Percentiles rank a stretch among this genome's conserved stretches.
These are phyloP conservation scores for Macrotus californicus DNA, from an alignment of 2,113 vertebrate species.

Conservation along the genomic window DNA sequence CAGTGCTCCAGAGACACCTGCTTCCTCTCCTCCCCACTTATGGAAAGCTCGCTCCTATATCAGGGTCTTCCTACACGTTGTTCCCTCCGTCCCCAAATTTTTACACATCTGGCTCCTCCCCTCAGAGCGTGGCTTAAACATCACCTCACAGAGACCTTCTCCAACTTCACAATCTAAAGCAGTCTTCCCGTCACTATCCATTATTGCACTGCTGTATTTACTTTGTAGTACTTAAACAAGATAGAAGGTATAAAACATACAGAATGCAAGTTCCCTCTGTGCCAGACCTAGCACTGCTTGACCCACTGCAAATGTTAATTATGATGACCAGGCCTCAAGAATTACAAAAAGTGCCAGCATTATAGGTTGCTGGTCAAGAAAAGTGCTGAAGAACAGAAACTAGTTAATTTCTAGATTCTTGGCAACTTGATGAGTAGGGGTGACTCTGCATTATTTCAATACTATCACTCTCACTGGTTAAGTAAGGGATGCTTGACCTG, in stretches of 20 bases:
- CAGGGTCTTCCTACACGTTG: not conserved
- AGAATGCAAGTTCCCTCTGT: not conserved
- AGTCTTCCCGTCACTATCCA: not conserved
- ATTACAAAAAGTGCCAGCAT: not conserved
- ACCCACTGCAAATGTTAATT: not conserved
- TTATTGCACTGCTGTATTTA: not conserved
- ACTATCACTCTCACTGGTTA: not conserved
- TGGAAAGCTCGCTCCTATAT: not conserved
- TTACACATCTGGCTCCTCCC: not conserved
- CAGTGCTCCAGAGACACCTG: not conserved
- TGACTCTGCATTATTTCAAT: slow-evolving; percentile 3
- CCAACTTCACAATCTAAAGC: not conserved
- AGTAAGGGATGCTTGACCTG: not conserved
- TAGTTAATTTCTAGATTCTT: not conserved
- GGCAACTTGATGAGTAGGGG: not conserved
- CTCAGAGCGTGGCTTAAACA: not conserved
- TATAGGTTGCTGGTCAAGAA: not conserved
- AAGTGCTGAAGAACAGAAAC: slow-evolving; percentile 32
- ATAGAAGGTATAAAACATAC: not conserved
- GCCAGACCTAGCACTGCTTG: not conserved
- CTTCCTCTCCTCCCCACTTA: not conserved
- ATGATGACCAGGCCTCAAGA: not conserved
- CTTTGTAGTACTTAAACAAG: not conserved
- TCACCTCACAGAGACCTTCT: not conserved
- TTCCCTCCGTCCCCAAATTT: not conserved